Evolutionary conservation across 1,140 invertebrate genomes (phyloP), one percentile per base, ranked within the genome.

Genomic region (Drosophila bocki): DNA sequence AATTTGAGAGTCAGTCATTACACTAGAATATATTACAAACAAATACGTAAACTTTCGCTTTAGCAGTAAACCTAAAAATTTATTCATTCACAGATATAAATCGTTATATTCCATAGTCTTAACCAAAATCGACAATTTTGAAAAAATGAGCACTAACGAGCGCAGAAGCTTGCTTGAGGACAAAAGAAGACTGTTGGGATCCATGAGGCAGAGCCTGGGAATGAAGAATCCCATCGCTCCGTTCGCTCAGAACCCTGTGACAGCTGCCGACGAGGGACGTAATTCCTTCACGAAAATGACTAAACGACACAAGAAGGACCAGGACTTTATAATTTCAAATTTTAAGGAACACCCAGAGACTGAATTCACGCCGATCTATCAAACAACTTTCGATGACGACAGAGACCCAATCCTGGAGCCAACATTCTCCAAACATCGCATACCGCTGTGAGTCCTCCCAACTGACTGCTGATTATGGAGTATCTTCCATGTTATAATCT

Each of bases 401-500:
- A 11, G 19, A 19, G 64, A 58, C 3, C 26, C 29, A 1, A 3
- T 50, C 4, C 22, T 12, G 4, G 64, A 71, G 2, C 68, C 68
- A 11, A 47, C 56, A 1, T 75, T 61, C 32, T 26, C 56, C 0
- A 62, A 74, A 7, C 69, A 61, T 15, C 41, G 41, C 29, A 72
- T 75, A 12, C 71, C 71, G 4, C 68, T 72, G 71, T 75, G 41
- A 54, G 71, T 44, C 9, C 19, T 7, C 3, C 6, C 7, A 4
- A 7, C 2, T 17, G 26, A 29, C 26, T 29, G 26, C n/a, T 11
- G 15, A 32, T 3, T 19, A 39, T 29, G 8, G 15, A 4, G 3
- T 11, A n/a, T 29, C 8, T n/a, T 50, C 26, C 26, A 13, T 6
- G 2, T 0, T 2, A 44, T 13, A 29, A 56, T 1, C 2, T 9